Base-by-base conservation (phyloP, 92 coral and sea anemone species). In the Actinernus sp. region DNA sequence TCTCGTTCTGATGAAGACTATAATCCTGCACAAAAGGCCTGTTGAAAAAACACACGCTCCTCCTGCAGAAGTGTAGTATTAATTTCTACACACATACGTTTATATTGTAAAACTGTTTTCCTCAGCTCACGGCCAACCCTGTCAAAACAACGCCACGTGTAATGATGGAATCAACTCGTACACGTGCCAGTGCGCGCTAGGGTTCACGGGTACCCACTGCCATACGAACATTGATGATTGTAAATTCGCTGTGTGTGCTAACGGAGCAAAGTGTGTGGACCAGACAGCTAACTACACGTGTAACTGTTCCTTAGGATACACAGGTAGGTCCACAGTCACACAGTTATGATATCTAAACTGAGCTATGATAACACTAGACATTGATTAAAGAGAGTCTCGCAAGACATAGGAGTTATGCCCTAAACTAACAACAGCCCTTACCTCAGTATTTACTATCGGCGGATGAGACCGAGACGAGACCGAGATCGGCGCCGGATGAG, bases 181-280 rank as follows among this genome's bases (percentile, higher is more conserved):
- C 47, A 43, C 75, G 2, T 84, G 90, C 45, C 50, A 29, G 18
- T 84, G 90, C 30, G 27, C 81, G 8, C 14, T 36, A 4, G 90
- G 90, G 16, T 84, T 52, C 65, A 68, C 55, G 40, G 90, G 90
- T 3, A 30, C 31, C 9, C 68, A 43, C 12, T 77, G 90, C 27
- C 36, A 54, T 18, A 70, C 26, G 31, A 60, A 84, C 79, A 77
- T 60, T 45, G 57, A 84, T 17, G 90, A 84, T 25, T 84, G 90
- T 49, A 61, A 39, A 24, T 68, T 86, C 29, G 85, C 80, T 2
- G 55, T 66, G 13, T 84, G 90, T 44, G 65, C 78, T 9, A 83
- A 83, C 65, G 68, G 61, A 24, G 95, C 92, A 8, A 60, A 48
- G 1, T 88, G 95, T 47, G 49, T 85, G 43, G 95, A 88, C 41